Percentiles rank a stretch among this genome's conserved stretches.
Conservation (phyloP, 2,888 invertebrate genomes). For the Rotaria macrura region DNA sequence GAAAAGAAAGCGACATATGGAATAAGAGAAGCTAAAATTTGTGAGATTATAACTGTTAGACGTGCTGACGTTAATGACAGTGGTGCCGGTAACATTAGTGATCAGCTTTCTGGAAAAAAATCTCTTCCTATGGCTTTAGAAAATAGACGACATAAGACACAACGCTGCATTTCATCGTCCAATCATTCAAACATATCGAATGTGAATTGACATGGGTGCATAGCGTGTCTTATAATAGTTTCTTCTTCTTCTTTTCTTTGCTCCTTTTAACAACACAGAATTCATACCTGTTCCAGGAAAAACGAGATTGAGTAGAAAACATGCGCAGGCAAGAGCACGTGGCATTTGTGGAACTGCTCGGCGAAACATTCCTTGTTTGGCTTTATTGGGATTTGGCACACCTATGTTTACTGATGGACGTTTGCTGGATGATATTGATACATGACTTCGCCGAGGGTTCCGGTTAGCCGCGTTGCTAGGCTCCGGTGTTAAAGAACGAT, state of each 20-base stretch:
- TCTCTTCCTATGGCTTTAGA: neutral
- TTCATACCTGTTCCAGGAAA: constrained; percentile 47
- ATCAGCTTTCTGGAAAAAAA: neutral
- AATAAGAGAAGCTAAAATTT: neutral
- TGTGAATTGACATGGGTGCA: neutral
- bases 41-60: neutral
- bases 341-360: constrained; percentile 53
- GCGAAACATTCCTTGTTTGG: constrained; percentile 38
- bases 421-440: neutral
- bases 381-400: neutral
- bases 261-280: constrained; percentile 33
- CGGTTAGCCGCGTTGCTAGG: neutral
- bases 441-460: neutral
- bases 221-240: neutral
- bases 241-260: no score
- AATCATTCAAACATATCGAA: neutral
- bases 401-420: neutral
- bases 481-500: neutral
- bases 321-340: constrained; percentile 47
- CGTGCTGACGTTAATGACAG: neutral
- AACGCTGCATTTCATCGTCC: neutral
- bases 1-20: neutral
- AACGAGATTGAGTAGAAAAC: constrained; percentile 44
- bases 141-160: neutral
- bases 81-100: neutral